Percentiles rank a stretch among this genome's conserved stretches.
phyloP scores from a whole-genome alignment of 2,888 invertebrate genomes.

The Catocala nupta region DNA sequence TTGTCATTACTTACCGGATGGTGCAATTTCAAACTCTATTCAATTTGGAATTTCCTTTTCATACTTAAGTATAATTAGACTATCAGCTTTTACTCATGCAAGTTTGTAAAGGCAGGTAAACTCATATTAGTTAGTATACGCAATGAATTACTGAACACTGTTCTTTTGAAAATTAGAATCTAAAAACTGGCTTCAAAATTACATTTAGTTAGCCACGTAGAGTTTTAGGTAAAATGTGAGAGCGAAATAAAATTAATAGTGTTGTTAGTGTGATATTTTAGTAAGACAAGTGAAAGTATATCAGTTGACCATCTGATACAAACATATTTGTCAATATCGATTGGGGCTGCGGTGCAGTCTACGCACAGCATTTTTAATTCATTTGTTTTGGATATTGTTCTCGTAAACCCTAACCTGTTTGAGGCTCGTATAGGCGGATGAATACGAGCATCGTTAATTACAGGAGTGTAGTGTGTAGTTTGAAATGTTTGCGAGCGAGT shows the following conservation, averaged over 20 bases:
- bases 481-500: constrained; percentile 17
- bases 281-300: no score
- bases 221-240: no score
- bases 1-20: constrained; percentile 10
- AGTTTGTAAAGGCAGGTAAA: not conserved
- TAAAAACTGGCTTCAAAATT: no score
- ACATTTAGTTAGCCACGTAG: no score
- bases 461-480: constrained; percentile 5
- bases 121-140: not conserved
- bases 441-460: constrained; percentile 18
- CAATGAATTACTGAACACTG: not conserved
- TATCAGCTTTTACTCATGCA: not conserved
- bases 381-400: not conserved
- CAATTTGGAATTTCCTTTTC: not conserved
- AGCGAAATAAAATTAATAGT: no score
- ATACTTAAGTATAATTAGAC: not conserved
- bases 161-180: no score
- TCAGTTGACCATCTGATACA: not conserved
- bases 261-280: no score
- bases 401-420: no score
- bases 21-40: constrained; percentile 6
- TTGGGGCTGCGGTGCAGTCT: no score
- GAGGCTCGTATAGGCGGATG: not conserved
- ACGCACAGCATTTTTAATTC: not conserved
- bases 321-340: not conserved